Evolutionary conservation across 2,113 vertebrate species (phyloP).

Genomic region (Menura novaehollandiae): DNA sequence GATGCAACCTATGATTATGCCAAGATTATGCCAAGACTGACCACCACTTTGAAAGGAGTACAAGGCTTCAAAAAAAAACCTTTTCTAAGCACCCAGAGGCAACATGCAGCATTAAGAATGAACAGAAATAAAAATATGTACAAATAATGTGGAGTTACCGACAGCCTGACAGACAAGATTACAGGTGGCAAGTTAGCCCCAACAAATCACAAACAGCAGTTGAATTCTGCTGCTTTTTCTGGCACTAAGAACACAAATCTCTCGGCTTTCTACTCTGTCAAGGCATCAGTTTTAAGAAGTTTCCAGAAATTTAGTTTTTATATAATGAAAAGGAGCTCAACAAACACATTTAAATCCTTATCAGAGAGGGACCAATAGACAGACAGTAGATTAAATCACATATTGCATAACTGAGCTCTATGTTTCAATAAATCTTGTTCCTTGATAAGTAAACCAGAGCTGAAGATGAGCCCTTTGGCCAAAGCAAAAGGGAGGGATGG

Average conservation of each 20-base stretch:
- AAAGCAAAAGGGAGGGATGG: not conserved
- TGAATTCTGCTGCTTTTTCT: not conserved
- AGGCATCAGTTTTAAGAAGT: not conserved
- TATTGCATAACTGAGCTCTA: not conserved
- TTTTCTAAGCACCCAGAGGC: not conserved
- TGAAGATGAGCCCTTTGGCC: not conserved
- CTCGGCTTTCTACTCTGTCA: not conserved
- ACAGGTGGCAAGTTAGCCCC: not conserved
- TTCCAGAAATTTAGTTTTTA: not conserved
- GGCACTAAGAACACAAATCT: not conserved
- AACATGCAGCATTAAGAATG: not conserved
- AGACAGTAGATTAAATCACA: not conserved
- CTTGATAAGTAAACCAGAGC: not conserved
- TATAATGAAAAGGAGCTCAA: not conserved
- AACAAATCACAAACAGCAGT: not conserved
- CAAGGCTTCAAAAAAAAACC: not conserved
- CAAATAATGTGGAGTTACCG: not conserved
- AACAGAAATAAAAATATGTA: not conserved
- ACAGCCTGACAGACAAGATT: not conserved
- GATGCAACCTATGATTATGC: not conserved
- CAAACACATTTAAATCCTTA: not conserved
- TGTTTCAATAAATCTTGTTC: not conserved
- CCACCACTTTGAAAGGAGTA: not conserved
- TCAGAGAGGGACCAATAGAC: not conserved
- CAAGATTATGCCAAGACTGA: not conserved